A percentile compares a stretch with the other conserved stretches of the same genome.
Conservation (phyloP, 2,113 vertebrate genomes). For the Platysteira castanea region DNA sequence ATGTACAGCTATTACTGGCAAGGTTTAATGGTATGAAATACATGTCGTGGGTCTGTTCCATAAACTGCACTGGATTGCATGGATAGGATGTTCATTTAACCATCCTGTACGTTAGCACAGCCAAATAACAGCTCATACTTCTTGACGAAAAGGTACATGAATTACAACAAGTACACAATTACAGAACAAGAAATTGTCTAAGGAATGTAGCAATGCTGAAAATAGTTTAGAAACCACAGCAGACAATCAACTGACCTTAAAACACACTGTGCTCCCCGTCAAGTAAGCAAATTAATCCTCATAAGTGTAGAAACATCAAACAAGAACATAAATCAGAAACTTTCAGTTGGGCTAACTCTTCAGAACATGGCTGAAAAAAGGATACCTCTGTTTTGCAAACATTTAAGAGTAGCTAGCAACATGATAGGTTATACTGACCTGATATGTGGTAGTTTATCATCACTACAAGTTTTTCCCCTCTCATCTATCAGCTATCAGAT, state of each 20-base stretch:
- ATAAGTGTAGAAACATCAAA: neutral
- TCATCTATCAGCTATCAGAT: neutral
- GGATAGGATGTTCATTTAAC: neutral
- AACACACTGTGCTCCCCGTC: neutral
- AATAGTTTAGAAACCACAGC: neutral
- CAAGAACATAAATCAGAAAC: neutral
- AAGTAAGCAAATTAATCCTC: neutral
- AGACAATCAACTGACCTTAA: neutral
- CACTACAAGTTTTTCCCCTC: neutral
- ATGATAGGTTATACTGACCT: neutral
- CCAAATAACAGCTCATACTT: constrained; percentile 17
- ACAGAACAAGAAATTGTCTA: neutral
- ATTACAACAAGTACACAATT: neutral
- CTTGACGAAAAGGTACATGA: neutral
- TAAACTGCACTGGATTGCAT: neutral
- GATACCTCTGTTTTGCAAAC: neutral
- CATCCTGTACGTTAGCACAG: neutral
- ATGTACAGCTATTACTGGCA: neutral
- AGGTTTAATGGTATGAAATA: neutral
- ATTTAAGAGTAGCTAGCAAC: neutral
- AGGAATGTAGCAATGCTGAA: neutral
- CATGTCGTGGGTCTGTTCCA: neutral
- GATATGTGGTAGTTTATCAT: too few species aligned
- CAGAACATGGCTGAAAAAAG: neutral
- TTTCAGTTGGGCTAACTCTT: neutral